Percentiles rank a stretch among this genome's conserved stretches.
Conservation (phyloP, 2,888 invertebrate species). For the Mellilla xanthometata region DNA sequence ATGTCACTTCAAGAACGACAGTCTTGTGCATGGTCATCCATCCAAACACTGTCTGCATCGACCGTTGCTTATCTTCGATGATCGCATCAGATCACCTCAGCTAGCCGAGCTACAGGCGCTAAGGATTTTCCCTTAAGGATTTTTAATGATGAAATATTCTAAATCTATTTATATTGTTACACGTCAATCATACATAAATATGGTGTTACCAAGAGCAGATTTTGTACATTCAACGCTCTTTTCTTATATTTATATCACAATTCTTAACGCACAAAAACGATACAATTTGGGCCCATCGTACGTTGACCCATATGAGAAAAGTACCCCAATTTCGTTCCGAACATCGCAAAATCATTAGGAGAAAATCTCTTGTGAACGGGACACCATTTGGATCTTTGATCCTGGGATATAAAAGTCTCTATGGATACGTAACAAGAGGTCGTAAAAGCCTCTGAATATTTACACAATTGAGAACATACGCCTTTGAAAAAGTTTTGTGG, state of each 20-base stretch:
- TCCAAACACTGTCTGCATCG: too few relatives aligned
- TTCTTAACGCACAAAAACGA: slow-evolving; percentile 1
- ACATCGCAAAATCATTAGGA: slow-evolving; percentile 42
- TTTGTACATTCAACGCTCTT: background rate
- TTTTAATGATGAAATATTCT: too few relatives aligned
- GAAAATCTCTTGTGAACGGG: slow-evolving; percentile 58
- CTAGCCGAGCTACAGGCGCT: too few relatives aligned
- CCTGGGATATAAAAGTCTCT: slow-evolving; percentile 40
- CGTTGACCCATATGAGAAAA: slow-evolving; percentile 13
- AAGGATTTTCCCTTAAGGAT: too few relatives aligned
- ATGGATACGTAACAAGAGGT: slow-evolving; percentile 44
- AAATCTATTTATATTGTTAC: too few relatives aligned
- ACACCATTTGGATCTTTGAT: slow-evolving; percentile 56
- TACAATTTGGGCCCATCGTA: background rate
- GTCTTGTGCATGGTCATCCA: too few relatives aligned
- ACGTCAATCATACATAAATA: too few relatives aligned
- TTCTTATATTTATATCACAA: background rate
- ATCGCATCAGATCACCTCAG: too few relatives aligned
- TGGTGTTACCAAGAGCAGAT: too few relatives aligned
- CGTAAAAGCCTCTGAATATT: slow-evolving; percentile 29
- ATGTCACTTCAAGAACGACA: too few relatives aligned
- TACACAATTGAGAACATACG: slow-evolving; percentile 18
- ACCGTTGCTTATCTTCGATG: too few relatives aligned
- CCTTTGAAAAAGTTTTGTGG: slow-evolving; percentile 25
- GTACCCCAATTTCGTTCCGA: slow-evolving; percentile 15